Conservation (phyloP, 2,888 invertebrate genomes). For the Kuschelorhynchus macadamiae region DNA sequence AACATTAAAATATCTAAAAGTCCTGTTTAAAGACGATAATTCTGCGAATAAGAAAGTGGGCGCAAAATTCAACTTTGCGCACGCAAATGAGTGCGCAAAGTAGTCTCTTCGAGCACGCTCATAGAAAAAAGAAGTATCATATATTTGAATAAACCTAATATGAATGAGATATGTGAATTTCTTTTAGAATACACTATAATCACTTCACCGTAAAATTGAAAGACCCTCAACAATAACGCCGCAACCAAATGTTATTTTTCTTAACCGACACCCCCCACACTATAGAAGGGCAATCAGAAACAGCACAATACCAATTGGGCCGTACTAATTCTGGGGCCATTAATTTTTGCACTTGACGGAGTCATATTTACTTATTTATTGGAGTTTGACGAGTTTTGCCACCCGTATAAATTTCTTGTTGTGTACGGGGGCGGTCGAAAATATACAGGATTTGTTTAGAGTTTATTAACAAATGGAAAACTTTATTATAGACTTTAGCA, state of each 20-base stretch:
- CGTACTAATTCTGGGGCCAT: constrained; percentile 47
- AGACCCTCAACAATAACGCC: background rate
- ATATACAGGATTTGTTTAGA: no score
- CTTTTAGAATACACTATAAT: background rate
- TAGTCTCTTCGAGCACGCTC: no score
- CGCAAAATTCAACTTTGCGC: no score
- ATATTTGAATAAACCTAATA: no score
- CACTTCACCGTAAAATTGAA: background rate
- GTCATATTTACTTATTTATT: constrained; percentile 52
- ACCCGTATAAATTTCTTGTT: background rate
- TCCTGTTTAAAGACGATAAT: no score
- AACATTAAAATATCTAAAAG: no score
- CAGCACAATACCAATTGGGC: constrained; percentile 44
- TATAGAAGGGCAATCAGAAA: constrained; percentile 37
- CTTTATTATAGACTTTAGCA: no score
- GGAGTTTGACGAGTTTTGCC: constrained; percentile 32
- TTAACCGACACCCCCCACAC: constrained; percentile 26
- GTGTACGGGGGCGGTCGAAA: constrained; percentile 5
- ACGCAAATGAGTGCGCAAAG: no score
- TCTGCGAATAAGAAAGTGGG: no score
- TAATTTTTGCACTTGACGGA: constrained; percentile 50
- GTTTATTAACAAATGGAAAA: no score
- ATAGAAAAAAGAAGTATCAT: no score
- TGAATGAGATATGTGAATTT: no score
- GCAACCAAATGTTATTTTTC: constrained; percentile 46